Evolutionary conservation across 1,140 invertebrate species (phyloP).

Genomic region (Drosophila lacertosa): DNA sequence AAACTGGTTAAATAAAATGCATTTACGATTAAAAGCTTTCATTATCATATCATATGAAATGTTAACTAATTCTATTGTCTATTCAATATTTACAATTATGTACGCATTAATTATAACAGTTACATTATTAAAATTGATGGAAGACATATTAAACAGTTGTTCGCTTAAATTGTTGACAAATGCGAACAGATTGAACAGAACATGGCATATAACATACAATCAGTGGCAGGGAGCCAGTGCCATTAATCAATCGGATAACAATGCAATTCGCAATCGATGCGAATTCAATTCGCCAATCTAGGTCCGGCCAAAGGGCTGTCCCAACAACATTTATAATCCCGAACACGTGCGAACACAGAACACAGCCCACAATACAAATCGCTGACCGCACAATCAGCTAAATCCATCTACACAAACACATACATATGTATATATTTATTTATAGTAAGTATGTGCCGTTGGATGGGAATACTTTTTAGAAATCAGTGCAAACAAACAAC

Average conservation of each 20-base stretch:
- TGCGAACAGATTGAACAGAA: slow-evolving; percentile 10
- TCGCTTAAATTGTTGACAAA: slow-evolving; percentile 1
- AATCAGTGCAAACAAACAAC: slow-evolving; percentile 41
- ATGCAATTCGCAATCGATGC: slow-evolving; percentile 20
- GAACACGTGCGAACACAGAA: slow-evolving; percentile 13
- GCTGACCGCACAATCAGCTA: slow-evolving; percentile 41
- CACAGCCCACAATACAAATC: slow-evolving; percentile 31
- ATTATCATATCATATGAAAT: too few relatives aligned
- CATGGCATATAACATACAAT: not conserved
- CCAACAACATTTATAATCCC: slow-evolving; percentile 26
- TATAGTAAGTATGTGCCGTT: not conserved
- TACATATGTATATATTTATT: not conserved
- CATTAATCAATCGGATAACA: slow-evolving; percentile 38
- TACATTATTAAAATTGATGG: not conserved
- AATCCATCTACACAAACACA: slow-evolving; percentile 8
- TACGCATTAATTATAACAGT: too few relatives aligned
- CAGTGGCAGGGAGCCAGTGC: slow-evolving; percentile 2
- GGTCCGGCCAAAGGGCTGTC: not conserved
- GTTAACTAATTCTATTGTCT: too few relatives aligned
- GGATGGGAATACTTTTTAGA: slow-evolving; percentile 38
- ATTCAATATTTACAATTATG: too few relatives aligned
- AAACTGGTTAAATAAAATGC: not conserved
- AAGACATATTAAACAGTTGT: not conserved
- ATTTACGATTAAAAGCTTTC: not conserved
- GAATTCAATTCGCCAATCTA: slow-evolving; percentile 27